These are phyloP conservation scores for Tiliacea aurago DNA, from an alignment of 2,888 invertebrate genomes.

Conservation along the genomic window DNA sequence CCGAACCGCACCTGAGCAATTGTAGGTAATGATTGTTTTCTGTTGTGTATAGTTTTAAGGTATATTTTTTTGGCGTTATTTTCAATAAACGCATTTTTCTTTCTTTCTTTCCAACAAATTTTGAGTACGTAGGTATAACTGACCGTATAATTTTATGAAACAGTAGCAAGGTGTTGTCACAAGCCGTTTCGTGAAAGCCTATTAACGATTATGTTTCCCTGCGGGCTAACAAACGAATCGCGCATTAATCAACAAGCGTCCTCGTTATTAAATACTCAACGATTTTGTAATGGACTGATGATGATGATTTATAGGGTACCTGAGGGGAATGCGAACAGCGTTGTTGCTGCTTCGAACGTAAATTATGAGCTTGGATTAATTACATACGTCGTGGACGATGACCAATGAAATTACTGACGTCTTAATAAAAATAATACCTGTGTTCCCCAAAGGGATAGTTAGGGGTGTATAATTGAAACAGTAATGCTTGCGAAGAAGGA, in stretches of 20 bases:
- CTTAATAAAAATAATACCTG: too few relatives aligned
- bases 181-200: conserved; percentile 30
- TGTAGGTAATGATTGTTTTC: too few relatives aligned
- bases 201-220: conserved; percentile 37
- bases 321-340: conserved; percentile 1
- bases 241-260: conserved; percentile 36
- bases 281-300: conserved; percentile 38
- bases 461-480: too few relatives aligned
- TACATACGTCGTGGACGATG: too few relatives aligned
- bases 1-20: too few relatives aligned
- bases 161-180: conserved; percentile 1
- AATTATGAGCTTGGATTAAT: not conserved
- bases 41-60: too few relatives aligned
- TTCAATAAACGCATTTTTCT: too few relatives aligned
- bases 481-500: too few relatives aligned
- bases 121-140: not conserved
- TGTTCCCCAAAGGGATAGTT: not conserved
- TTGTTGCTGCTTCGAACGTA: not conserved
- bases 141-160: conserved; percentile 19
- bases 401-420: not conserved
- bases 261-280: conserved; percentile 49
- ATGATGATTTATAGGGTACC: conserved; percentile 31
- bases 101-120: not conserved
- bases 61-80: too few relatives aligned
- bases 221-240: conserved; percentile 23